Evolutionary conservation across 2,797 vertebrate species (phyloP).

Genomic region (Potorous gilbertii): DNA sequence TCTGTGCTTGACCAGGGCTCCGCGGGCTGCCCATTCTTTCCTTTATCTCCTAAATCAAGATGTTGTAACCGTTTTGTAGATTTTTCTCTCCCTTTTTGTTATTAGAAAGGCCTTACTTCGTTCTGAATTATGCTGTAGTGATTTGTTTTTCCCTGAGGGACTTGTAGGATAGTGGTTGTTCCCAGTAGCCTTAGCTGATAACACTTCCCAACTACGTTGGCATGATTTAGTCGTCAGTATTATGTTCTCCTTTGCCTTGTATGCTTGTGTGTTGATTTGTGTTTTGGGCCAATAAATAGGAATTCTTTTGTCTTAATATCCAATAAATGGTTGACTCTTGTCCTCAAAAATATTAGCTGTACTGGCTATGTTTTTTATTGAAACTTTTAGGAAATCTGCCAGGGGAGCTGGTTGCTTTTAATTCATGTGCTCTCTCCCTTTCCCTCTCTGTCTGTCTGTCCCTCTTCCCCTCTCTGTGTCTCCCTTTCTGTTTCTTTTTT

Average conservation of each 20-base stretch:
- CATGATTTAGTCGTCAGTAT: constrained; percentile 80
- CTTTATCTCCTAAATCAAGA: constrained; percentile 56
- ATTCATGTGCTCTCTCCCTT: neutral
- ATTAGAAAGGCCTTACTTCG: constrained; percentile 67
- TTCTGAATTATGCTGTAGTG: constrained; percentile 65
- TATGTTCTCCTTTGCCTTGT: constrained; percentile 76
- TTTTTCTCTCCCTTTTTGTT: constrained; percentile 69
- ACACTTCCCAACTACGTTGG: constrained; percentile 69
- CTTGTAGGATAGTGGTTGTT: constrained; percentile 73
- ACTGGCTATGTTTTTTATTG: constrained; percentile 45
- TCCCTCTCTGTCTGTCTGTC: too few relatives aligned
- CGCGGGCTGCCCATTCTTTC: constrained; percentile 64
- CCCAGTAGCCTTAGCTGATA: constrained; percentile 75
- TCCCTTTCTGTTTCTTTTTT: too few relatives aligned
- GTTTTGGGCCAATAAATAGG: constrained; percentile 70
- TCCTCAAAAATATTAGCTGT: constrained; percentile 63
- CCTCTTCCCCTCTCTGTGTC: too few relatives aligned
- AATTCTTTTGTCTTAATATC: constrained; percentile 65
- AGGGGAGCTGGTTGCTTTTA: constrained; percentile 22
- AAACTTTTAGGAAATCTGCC: constrained; percentile 46
- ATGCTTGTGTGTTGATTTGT: constrained; percentile 76
- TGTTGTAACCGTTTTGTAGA: constrained; percentile 64
- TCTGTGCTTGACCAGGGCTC: constrained; percentile 60
- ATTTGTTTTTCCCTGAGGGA: constrained; percentile 67
- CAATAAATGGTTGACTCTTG: constrained; percentile 79